Evolutionary conservation across 2,888 invertebrate species (phyloP).

Genomic region (Maniola hyperantus): DNA sequence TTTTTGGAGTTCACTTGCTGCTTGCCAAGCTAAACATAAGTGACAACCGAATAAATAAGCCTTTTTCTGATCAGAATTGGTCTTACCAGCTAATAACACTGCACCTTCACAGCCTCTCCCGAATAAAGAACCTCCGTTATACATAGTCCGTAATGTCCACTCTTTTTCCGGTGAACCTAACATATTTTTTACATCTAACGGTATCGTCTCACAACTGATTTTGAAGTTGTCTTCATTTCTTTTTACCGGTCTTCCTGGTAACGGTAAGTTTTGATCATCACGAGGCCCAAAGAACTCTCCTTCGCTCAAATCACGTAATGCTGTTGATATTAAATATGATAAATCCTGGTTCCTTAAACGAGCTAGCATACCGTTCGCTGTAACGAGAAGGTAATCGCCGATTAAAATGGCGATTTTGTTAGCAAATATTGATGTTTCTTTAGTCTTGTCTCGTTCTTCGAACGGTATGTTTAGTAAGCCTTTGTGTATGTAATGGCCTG

Average conservation of each 20-base stretch:
- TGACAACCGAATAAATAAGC: conserved; percentile 92
- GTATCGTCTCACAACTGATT: conserved; percentile 65
- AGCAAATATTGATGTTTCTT: conserved; percentile 90
- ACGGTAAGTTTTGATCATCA: conserved; percentile 88
- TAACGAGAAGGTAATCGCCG: conserved; percentile 92
- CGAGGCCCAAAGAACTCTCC: conserved; percentile 90
- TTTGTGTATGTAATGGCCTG: conserved; percentile 91
- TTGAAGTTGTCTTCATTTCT: conserved; percentile 50
- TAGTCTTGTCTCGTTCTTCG: conserved; percentile 77
- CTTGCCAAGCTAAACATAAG: conserved; percentile 92
- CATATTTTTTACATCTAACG: conserved; percentile 62
- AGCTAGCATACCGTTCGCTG: conserved; percentile 91
- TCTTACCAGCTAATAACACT: conserved; percentile 87
- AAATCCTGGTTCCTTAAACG: conserved; percentile 87
- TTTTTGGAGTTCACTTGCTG: conserved; percentile 71
- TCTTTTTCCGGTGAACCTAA: conserved; percentile 84
- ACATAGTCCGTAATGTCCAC: conserved; percentile 88
- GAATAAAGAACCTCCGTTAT: conserved; percentile 84
- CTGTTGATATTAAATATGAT: conserved; percentile 91
- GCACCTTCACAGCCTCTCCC: conserved; percentile 93
- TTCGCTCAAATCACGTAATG: conserved; percentile 90
- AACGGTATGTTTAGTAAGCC: conserved; percentile 74
- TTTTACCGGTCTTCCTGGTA: conserved; percentile 84
- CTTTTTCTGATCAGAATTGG: conserved; percentile 84
- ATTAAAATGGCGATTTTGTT: conserved; percentile 94